phyloP scores from a whole-genome alignment of 2,888 invertebrate species.

The Trileptium ribeirensis region DNA sequence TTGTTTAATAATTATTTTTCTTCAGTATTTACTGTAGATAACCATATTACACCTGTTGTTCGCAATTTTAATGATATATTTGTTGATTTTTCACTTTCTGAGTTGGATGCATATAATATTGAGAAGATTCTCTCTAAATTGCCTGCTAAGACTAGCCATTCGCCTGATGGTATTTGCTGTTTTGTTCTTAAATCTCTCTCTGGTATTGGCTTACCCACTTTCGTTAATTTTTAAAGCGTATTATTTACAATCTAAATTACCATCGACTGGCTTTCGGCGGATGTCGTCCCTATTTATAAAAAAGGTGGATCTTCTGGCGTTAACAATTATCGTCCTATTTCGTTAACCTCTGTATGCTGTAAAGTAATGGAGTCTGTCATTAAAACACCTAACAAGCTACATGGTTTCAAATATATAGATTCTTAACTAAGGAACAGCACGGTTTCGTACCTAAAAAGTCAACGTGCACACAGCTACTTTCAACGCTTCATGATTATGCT shows the following conservation, averaged over 20 bases:
- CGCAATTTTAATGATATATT: neutral
- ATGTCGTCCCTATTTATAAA: slow-evolving; percentile 11
- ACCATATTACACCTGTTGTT: too few species aligned
- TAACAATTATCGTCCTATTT: slow-evolving; percentile 3
- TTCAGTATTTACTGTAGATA: too few species aligned
- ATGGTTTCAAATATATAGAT: slow-evolving; percentile 2
- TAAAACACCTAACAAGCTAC: neutral
- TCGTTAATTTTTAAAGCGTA: neutral
- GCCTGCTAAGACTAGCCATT: neutral
- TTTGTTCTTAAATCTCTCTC: neutral
- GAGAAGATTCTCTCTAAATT: neutral
- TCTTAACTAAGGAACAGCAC: neutral
- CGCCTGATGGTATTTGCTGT: neutral
- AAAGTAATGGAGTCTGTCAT: too few species aligned
- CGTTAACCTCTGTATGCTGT: neutral
- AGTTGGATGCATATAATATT: neutral
- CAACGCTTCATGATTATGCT: neutral
- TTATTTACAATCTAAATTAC: neutral
- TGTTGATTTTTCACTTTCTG: neutral
- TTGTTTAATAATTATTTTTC: too few species aligned
- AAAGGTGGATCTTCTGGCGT: neutral
- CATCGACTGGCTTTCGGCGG: neutral
- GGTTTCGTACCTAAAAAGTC: neutral
- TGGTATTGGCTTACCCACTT: neutral
- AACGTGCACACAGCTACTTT: neutral